A percentile compares a stretch with the other conserved stretches of the same genome.
Conservation (phyloP, 2,888 invertebrate genomes). For the Cheilosia grossa region DNA sequence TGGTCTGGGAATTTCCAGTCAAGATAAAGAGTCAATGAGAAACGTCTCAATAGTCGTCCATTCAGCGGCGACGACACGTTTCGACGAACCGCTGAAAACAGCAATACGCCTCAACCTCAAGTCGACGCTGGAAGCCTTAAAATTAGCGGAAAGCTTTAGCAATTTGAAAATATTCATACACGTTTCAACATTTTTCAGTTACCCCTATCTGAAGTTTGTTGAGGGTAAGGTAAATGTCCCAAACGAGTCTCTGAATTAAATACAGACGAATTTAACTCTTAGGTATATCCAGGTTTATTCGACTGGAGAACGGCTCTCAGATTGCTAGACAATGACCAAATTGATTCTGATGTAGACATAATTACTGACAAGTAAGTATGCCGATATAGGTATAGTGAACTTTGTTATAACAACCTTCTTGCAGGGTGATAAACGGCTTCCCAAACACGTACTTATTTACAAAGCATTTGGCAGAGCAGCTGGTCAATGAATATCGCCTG, state of each 20-base stretch:
- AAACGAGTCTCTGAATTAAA: neutral
- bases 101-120: slow-evolving; percentile 87
- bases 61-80: slow-evolving; percentile 91
- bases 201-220: slow-evolving; percentile 89
- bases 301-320: slow-evolving; percentile 79
- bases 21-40: slow-evolving; percentile 77
- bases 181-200: slow-evolving; percentile 94
- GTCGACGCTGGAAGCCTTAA: slow-evolving; percentile 86
- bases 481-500: slow-evolving; percentile 87
- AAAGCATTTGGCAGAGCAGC: slow-evolving; percentile 93
- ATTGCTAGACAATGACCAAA: slow-evolving; percentile 73
- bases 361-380: slow-evolving; percentile 79
- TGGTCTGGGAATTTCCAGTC: slow-evolving; percentile 77
- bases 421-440: slow-evolving; percentile 78
- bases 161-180: slow-evolving; percentile 87
- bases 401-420: neutral
- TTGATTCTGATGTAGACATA: slow-evolving; percentile 65
- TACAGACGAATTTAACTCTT: neutral
- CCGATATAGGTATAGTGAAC: neutral
- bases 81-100: slow-evolving; percentile 89
- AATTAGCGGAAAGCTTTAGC: slow-evolving; percentile 85
- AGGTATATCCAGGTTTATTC: slow-evolving; percentile 79
- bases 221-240: slow-evolving; percentile 86
- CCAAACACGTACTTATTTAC: slow-evolving; percentile 97
- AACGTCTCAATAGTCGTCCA: slow-evolving; percentile 89